Evolutionary conservation across 2,797 vertebrate species (phyloP).

Genomic region (Leptatherina wallacei): DNA sequence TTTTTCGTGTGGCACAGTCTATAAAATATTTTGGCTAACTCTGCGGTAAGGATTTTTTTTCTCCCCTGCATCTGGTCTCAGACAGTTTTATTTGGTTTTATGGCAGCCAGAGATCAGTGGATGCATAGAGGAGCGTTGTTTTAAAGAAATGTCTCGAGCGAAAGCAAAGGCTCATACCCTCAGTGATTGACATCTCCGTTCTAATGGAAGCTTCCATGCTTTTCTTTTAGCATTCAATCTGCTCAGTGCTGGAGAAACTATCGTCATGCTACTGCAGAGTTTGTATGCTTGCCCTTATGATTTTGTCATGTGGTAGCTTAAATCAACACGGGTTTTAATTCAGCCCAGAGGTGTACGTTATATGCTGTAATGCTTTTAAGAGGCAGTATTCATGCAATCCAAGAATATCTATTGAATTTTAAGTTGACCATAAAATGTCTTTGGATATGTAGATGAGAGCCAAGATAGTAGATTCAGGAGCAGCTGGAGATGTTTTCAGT

Average conservation of each 20-base stretch:
- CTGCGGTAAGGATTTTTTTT: conserved; percentile 44
- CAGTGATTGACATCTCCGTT: conserved; percentile 48
- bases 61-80: conserved; percentile 65
- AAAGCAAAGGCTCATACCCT: conserved; percentile 31
- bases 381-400: conserved; percentile 34
- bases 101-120: conserved; percentile 70
- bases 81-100: conserved; percentile 76
- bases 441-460: conserved; percentile 30
- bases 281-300: conserved; percentile 37
- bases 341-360: conserved; percentile 33
- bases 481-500: conserved; percentile 72
- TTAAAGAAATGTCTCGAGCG: conserved; percentile 58
- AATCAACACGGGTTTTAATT: conserved; percentile 57
- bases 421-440: conserved; percentile 46
- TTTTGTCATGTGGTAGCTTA: conserved; percentile 62
- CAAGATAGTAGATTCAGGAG: conserved; percentile 45
- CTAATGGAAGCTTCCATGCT: conserved; percentile 35
- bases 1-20: conserved; percentile 65
- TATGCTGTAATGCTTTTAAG: conserved; percentile 41
- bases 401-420: conserved; percentile 54
- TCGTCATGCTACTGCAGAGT: conserved; percentile 16
- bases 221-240: conserved; percentile 18
- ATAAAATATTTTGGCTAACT: conserved; percentile 67
- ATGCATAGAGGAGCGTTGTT: conserved; percentile 58
- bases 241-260: conserved; percentile 2